Evolutionary conservation across 2,797 vertebrate genomes (phyloP).

Genomic region (Myotis planiceps): DNA sequence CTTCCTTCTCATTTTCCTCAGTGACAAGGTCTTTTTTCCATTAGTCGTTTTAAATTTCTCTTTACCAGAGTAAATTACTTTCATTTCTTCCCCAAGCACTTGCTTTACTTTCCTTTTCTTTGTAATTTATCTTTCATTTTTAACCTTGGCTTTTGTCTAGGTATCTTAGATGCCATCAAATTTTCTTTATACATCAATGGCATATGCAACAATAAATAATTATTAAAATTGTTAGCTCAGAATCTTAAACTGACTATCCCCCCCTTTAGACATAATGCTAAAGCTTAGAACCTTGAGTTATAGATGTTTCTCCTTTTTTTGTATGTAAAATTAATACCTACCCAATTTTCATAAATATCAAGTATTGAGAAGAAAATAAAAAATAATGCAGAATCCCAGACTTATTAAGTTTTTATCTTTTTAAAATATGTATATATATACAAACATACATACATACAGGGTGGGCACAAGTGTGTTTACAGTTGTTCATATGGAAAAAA

Average conservation of each 20-base stretch:
- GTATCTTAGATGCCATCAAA: conserved; percentile 10
- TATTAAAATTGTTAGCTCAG: conserved; percentile 31
- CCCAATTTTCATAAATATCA: not conserved
- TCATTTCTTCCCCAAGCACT: conserved; percentile 57
- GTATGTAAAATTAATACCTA: not conserved
- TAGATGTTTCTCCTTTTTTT: not conserved
- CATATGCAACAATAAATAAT: conserved; percentile 10
- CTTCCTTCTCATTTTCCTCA: conserved; percentile 40
- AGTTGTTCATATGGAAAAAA: not conserved
- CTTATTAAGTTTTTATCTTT: not conserved
- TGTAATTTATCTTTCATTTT: conserved; percentile 32
- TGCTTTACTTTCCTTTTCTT: not conserved
- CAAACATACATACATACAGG: not conserved
- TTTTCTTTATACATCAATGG: not conserved
- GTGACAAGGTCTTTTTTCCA: conserved; percentile 47
- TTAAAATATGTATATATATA: not conserved
- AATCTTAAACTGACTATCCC: not conserved
- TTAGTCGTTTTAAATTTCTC: conserved; percentile 49
- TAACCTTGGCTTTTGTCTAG: not conserved
- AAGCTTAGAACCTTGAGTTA: not conserved
- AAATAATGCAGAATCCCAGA: not conserved
- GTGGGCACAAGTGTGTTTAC: not conserved
- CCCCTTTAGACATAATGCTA: not conserved
- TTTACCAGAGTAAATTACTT: conserved; percentile 68
- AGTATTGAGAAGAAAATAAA: not conserved